Conservation (phyloP, 2,888 invertebrate genomes). For the Drosophila pullipes region DNA sequence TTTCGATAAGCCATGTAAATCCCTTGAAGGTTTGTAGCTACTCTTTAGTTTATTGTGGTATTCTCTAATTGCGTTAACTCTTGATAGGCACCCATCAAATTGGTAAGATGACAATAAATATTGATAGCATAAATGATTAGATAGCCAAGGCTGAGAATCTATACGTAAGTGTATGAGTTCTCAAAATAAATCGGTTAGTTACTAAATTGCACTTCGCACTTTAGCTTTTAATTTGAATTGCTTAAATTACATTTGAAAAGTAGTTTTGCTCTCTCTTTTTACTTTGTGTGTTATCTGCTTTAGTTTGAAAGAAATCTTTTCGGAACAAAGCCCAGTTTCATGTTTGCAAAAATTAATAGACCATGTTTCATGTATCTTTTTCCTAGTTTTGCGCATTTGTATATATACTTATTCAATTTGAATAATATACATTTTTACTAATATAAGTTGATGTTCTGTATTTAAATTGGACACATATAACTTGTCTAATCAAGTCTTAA, state of each 20-base stretch:
- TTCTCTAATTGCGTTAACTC: slow-evolving; percentile 21
- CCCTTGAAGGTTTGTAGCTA: background rate
- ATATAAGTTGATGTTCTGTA: background rate
- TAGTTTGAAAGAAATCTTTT: too few species aligned
- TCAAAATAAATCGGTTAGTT: background rate
- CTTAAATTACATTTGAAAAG: background rate
- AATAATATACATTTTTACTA: background rate
- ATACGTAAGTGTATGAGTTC: background rate
- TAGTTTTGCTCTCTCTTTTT: background rate
- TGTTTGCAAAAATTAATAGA: background rate
- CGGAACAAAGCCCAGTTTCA: background rate
- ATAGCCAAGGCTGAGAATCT: slow-evolving; percentile 11
- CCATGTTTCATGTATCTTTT: background rate
- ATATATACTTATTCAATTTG: background rate
- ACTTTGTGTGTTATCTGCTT: background rate
- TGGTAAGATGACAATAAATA: slow-evolving; percentile 24
- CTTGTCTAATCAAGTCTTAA: background rate
- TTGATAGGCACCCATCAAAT: slow-evolving; percentile 22
- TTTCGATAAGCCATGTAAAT: slow-evolving; percentile 4
- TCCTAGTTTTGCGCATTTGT: background rate
- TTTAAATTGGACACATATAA: background rate
- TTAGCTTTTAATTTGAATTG: background rate
- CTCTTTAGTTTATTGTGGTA: background rate
- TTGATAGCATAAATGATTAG: slow-evolving; percentile 46
- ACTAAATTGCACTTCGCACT: background rate